A percentile compares a stretch with the other conserved stretches of the same genome.
Conservation (phyloP, 2,113 vertebrate species). For the Amphilophus citrinellus region DNA sequence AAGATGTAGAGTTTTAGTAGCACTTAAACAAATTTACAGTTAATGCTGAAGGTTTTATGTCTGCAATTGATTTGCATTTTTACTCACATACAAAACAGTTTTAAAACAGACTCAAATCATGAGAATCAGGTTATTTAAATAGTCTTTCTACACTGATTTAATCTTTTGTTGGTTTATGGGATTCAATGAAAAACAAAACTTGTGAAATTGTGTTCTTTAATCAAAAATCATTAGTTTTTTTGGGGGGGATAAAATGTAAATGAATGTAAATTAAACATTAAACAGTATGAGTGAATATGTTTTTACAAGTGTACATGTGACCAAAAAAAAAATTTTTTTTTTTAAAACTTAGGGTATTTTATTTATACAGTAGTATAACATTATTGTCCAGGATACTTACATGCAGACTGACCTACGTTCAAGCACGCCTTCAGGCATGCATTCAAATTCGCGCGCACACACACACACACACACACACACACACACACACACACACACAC, state of each 20-base stretch:
- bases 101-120: not conserved
- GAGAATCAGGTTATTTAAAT: not conserved
- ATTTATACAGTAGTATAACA: conserved; percentile 66
- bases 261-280: conserved; percentile 2
- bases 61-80: not conserved
- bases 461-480: not conserved
- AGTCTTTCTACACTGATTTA: not conserved
- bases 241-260: not conserved
- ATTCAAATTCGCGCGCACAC: not conserved
- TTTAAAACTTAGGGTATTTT: conserved; percentile 62
- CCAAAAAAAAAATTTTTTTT: conserved; percentile 22
- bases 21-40: not conserved
- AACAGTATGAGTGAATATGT: not conserved
- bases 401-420: conserved; percentile 47
- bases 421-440: conserved; percentile 21
- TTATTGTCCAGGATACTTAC: conserved; percentile 51
- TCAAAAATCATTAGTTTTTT: not conserved
- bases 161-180: not conserved
- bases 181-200: conserved; percentile 5
- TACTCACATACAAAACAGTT: not conserved
- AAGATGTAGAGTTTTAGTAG: not conserved
- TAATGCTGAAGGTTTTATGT: not conserved
- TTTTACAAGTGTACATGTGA: conserved; percentile 3
- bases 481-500: not conserved
- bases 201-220: conserved; percentile 6